Conservation (phyloP, 1,140 invertebrate genomes). For the Rhyacophila brunnea region DNA sequence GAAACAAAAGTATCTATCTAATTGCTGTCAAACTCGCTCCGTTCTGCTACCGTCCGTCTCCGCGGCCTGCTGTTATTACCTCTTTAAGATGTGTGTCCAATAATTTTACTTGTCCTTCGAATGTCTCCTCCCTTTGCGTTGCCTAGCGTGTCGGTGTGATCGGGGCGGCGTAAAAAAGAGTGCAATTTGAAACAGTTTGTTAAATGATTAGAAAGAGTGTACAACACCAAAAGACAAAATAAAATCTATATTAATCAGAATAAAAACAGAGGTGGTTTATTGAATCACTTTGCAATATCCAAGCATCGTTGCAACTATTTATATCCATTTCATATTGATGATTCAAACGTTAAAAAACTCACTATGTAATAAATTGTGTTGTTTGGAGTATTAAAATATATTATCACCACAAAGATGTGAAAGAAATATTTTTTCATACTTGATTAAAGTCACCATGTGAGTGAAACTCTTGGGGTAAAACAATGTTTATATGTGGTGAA, state of each 20-base stretch:
- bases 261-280: not conserved
- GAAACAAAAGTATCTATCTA: too few species aligned
- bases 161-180: constrained; percentile 15
- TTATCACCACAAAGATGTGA: too few species aligned
- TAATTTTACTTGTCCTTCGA: constrained; percentile 90
- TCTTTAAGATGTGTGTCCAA: constrained; percentile 90
- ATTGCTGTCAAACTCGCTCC: constrained; percentile 29
- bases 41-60: constrained; percentile 9
- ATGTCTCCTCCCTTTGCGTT: constrained; percentile 95
- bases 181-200: constrained; percentile 27
- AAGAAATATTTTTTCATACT: too few species aligned
- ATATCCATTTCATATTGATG: too few species aligned
- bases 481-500: too few species aligned
- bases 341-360: too few species aligned
- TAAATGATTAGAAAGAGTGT: constrained; percentile 27
- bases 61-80: constrained; percentile 59
- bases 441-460: too few species aligned
- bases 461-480: too few species aligned
- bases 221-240: constrained; percentile 14
- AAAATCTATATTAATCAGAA: not conserved
- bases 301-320: too few species aligned
- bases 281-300: too few species aligned
- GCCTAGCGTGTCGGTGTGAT: constrained; percentile 61
- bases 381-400: too few species aligned
- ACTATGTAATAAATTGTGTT: too few species aligned